These are phyloP conservation scores for Oreohelix idahoensis DNA, from an alignment of 1,140 invertebrate species.

Conservation along the genomic window DNA sequence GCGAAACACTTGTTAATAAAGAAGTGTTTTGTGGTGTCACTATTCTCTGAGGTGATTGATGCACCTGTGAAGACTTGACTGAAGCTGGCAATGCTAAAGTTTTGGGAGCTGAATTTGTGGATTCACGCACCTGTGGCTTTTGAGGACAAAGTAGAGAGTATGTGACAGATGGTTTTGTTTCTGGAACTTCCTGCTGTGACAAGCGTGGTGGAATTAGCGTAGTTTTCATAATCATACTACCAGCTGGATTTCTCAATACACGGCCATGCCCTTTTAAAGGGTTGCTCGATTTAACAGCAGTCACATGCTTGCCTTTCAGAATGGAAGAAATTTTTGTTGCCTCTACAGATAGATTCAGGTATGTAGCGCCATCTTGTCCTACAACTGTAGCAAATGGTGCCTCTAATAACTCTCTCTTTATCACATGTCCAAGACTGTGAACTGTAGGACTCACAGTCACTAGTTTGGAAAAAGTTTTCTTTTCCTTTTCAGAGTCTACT, in stretches of 20 bases:
- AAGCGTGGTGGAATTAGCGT: not conserved
- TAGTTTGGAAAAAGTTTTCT: not conserved
- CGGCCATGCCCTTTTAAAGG: conserved; percentile 13
- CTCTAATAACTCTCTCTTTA: not conserved
- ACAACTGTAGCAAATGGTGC: conserved; percentile 17
- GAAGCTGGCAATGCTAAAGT: not conserved
- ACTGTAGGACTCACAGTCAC: not conserved
- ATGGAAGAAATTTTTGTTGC: conserved; percentile 26
- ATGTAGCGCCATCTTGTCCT: conserved; percentile 23
- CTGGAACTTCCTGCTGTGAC: not conserved
- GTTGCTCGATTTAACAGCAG: not conserved
- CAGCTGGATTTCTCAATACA: not conserved
- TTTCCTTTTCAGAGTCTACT: not conserved
- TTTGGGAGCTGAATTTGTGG: not conserved
- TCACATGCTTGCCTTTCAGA: not conserved
- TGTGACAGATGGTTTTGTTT: not conserved
- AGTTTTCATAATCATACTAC: conserved; percentile 19
- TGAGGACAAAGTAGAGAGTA: conserved; percentile 4
- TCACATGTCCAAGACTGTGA: not conserved
- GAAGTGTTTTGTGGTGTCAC: not conserved
- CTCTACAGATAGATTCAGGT: conserved; percentile 22
- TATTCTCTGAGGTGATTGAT: not conserved
- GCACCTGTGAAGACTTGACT: not conserved
- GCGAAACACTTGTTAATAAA: not conserved
- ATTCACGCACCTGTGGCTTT: not conserved